Base-by-base conservation (phyloP, 2,797 vertebrate species). In the Melanotaenia trifasciata region DNA sequence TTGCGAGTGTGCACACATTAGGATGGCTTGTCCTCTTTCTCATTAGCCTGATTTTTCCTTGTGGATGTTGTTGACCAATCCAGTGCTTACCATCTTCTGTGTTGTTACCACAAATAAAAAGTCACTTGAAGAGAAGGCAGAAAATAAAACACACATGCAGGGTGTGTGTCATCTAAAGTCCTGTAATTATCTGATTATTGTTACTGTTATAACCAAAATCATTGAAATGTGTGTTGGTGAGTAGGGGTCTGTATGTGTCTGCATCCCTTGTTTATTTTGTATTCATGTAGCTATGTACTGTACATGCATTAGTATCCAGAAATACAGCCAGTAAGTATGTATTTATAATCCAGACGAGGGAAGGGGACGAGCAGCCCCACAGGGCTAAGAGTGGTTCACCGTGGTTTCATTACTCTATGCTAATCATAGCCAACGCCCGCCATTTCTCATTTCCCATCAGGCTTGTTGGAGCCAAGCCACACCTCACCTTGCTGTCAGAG, bases 341-440 rank as follows among this genome's bases (percentile, higher is more conserved):
- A 76, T 32, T 32, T 78, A 60, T 70, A 50, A 66, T 53, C 18
- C 67, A 40, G 40, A n/a, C 47, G 45, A 61, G 66, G 70, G 43
- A 67, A 75, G 68, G 50, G 64, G 66, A 68, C 45, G 70, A 75
- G 66, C 72, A 64, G 65, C 67, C 57, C 73, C 69, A 54, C 40
- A 54, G 80, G 59, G 62, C 62, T 79, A 60, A 64, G 36, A 51
- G 76, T 43, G 51, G 67, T 74, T 84, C 54, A 72, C 61, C n/a
- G 53, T 59, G 64, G 53, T 70, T 80, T 86, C 70, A 72, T 87
- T 82, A 79, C 78, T 75, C 64, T 84, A 67, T 84, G 78, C 81
- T 82, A 85, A 89, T 87, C 74, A 50, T 56, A 74, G 81, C 76
- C 72, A 84, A 63, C 63, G 51, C 65, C 78, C 67, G 12, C 85